phyloP scores from a whole-genome alignment of 2,797 vertebrate genomes.

The Clarias fuscus region DNA sequence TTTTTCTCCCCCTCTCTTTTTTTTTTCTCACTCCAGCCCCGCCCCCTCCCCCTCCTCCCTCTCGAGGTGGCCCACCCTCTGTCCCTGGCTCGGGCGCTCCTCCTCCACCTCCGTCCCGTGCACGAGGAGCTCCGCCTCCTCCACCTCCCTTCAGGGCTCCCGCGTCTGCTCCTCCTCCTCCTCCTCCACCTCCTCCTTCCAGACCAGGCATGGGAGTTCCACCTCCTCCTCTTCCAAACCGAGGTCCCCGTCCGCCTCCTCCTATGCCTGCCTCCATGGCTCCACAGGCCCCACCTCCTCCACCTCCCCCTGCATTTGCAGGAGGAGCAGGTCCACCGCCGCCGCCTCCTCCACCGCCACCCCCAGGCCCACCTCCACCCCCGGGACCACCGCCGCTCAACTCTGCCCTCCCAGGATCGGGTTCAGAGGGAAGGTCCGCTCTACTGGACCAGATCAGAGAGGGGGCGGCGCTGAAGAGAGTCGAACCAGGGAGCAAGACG shows the following conservation, averaged over 20 bases:
- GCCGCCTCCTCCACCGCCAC: slow-evolving; percentile 77
- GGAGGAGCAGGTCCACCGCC: slow-evolving; percentile 63
- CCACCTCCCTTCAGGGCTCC: slow-evolving; percentile 82
- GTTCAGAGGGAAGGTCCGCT: slow-evolving; percentile 79
- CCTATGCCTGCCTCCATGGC: slow-evolving; percentile 61
- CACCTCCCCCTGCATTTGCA: slow-evolving; percentile 51
- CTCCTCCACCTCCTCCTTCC: slow-evolving; percentile 85
- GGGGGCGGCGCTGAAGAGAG: slow-evolving; percentile 89
- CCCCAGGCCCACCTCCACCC: slow-evolving; percentile 67
- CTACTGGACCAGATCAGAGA: slow-evolving; percentile 93
- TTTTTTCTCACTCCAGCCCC: slow-evolving; percentile 61
- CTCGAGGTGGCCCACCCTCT: slow-evolving; percentile 72
- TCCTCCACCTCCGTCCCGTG: slow-evolving; percentile 81
- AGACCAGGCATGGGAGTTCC: slow-evolving; percentile 78
- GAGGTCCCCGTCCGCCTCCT: slow-evolving; percentile 63
- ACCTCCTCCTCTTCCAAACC: slow-evolving; percentile 81
- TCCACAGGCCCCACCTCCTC: slow-evolving; percentile 30
- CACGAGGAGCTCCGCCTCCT: slow-evolving; percentile 84
- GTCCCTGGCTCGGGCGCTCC: slow-evolving; percentile 65
- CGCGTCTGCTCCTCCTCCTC: slow-evolving; percentile 78
- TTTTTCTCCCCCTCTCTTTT: no score
- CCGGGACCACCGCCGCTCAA: slow-evolving; percentile 76
- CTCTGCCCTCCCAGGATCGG: slow-evolving; percentile 72
- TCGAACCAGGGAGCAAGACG: slow-evolving; percentile 86
- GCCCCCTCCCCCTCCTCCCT: slow-evolving; percentile 74